Evolutionary conservation across 1,140 invertebrate species (phyloP).

Genomic region (Parasteatoda tepidariorum): DNA sequence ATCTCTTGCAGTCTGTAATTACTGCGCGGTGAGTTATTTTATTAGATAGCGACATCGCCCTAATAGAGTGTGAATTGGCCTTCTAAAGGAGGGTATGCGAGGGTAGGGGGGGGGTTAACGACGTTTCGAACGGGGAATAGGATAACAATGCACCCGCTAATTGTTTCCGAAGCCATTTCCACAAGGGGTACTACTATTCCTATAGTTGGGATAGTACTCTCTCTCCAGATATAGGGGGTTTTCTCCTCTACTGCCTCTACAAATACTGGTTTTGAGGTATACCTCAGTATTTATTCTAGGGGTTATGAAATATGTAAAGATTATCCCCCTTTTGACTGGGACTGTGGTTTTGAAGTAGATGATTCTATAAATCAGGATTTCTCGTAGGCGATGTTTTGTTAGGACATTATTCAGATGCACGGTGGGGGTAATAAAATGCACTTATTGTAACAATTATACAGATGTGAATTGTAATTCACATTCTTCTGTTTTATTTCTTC

Average conservation of each 20-base stretch:
- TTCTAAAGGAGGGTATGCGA: background rate
- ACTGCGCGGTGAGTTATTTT: slow-evolving; percentile 59
- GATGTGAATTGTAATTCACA: no score
- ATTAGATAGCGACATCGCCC: slow-evolving; percentile 60
- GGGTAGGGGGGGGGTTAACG: slow-evolving; percentile 38
- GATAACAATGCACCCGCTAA: slow-evolving; percentile 60
- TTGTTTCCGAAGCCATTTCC: slow-evolving; percentile 59
- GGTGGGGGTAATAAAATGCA: background rate
- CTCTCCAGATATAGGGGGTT: background rate
- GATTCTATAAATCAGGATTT: slow-evolving; percentile 2
- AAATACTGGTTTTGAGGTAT: background rate
- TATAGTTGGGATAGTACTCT: slow-evolving; percentile 1
- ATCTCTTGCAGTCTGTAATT: slow-evolving; percentile 59
- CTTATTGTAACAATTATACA: no score
- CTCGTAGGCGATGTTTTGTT: background rate
- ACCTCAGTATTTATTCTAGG: background rate
- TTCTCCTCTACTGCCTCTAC: background rate
- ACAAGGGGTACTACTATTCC: slow-evolving; percentile 5
- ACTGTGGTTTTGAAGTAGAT: background rate
- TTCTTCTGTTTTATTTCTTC: no score
- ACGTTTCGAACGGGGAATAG: slow-evolving; percentile 59
- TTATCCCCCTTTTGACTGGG: background rate
- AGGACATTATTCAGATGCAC: background rate
- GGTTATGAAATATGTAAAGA: slow-evolving; percentile 7
- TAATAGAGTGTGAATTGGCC: slow-evolving; percentile 60